Evolutionary conservation across 1,140 invertebrate species (phyloP), one percentile per base, ranked within the genome.

Genomic region (Pseudomyrmex flavicornis): DNA sequence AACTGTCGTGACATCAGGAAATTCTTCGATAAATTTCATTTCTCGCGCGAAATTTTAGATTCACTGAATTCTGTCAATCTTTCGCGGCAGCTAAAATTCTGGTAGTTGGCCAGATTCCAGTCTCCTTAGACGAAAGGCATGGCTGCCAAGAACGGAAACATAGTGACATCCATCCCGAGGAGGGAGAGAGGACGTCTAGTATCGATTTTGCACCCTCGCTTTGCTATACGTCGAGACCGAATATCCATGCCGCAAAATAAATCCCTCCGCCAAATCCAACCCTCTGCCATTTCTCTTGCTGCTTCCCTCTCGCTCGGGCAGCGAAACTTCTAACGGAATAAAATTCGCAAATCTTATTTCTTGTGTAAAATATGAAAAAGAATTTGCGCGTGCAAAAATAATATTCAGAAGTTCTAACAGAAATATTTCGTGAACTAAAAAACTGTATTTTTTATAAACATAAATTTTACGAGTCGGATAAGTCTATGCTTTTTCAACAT

Each of bases 201-300:
- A 92, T 92, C 91, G 92, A 92, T 91, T 91, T 91, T 84, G 82
- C 73, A 91, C 82, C 82, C 89, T 85, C 83, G 82, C 86, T 84
- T 87, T 83, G 56, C 56, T 50, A 68, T 79, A 75, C 75, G 62
- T 56, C 66, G 48, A 56, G 70, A 50, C 74, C 50, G 20, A 84
- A 58, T 48, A 65, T 66, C 59, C 59, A n/a, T 66, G 82, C 74
- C 82, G 50, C 59, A 65, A 61, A 76, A 65, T 77, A 50, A 54
- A 80, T 83, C 52, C 80, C 35, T 35, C 35, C 35, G 35, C 5
- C 35, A 35, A 7, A 35, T 35, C 35, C 62, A 54, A 58, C 72
- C 72, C 61, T 74, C 69, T 46, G n/a, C 54, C 17, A 52, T 54
- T 20, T 58, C 26, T 82, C 79, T 82, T 65, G 35, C 26, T 52